Evolutionary conservation across 2,888 invertebrate species (phyloP).

Genomic region (Scaptodrosophila latifasciaeformis): DNA sequence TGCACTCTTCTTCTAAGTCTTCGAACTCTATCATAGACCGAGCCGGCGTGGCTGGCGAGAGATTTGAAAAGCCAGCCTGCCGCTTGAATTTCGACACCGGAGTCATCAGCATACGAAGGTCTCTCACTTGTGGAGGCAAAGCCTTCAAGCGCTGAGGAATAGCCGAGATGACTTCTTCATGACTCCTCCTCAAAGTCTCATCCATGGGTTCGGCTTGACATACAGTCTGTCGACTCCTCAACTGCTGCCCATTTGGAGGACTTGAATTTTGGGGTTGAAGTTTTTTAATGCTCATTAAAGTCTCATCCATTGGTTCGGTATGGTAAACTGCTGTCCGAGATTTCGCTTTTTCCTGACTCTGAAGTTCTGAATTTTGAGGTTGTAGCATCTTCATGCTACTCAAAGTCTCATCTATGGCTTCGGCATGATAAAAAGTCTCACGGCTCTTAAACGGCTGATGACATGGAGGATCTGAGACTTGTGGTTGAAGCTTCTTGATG

Average conservation of each 20-base stretch:
- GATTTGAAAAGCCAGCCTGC: constrained; percentile 11
- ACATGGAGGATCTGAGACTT: too few species aligned
- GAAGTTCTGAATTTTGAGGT: too few species aligned
- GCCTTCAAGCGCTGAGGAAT: too few species aligned
- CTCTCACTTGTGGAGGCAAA: too few species aligned
- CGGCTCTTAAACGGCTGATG: too few species aligned
- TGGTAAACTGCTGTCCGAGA: constrained; percentile 10
- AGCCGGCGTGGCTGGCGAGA: constrained; percentile 42
- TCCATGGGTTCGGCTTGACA: not conserved
- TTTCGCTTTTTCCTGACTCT: not conserved
- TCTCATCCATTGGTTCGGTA: constrained; percentile 14
- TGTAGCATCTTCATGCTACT: too few species aligned
- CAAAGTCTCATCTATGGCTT: too few species aligned
- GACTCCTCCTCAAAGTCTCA: not conserved
- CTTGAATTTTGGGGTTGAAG: too few species aligned
- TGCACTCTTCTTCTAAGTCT: constrained; percentile 33
- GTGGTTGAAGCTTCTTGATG: too few species aligned
- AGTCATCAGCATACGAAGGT: constrained; percentile 2
- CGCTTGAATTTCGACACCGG: not conserved
- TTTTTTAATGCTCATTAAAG: too few species aligned
- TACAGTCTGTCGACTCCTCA: not conserved
- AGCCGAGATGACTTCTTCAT: constrained; percentile 12
- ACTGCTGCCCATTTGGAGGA: not conserved
- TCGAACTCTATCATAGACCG: constrained; percentile 52
- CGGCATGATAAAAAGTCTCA: too few species aligned